phyloP scores from a whole-genome alignment of 2,888 invertebrate genomes.

The Eulithis testata region DNA sequence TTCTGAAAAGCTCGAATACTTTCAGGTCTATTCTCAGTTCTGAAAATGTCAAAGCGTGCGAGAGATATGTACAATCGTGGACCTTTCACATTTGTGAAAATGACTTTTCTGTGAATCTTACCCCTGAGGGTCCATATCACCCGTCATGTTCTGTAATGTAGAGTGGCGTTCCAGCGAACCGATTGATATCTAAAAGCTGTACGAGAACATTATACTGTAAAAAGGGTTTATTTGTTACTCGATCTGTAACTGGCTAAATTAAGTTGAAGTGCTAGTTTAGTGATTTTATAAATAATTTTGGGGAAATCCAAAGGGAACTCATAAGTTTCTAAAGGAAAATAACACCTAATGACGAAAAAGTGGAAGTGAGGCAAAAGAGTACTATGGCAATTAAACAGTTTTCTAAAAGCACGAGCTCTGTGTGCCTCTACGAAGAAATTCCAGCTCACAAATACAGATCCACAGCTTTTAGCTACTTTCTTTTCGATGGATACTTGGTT shows the following conservation, averaged over 20 bases:
- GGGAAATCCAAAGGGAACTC: too few species aligned
- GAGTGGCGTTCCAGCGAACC: conserved; percentile 59
- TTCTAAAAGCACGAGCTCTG: too few species aligned
- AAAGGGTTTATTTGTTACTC: conserved; percentile 17
- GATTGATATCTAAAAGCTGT: conserved; percentile 49
- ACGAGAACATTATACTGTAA: conserved; percentile 23
- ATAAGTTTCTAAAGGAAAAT: too few species aligned
- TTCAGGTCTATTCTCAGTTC: conserved; percentile 26
- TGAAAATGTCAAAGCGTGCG: conserved; percentile 33
- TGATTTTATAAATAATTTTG: too few species aligned
- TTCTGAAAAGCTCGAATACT: conserved; percentile 21
- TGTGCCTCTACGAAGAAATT: too few species aligned
- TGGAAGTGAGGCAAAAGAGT: too few species aligned
- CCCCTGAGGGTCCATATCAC: conserved; percentile 49
- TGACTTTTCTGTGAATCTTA: conserved; percentile 51
- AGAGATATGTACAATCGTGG: conserved; percentile 39
- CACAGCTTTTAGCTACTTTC: too few species aligned
- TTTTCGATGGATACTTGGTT: too few species aligned
- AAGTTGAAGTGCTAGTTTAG: not conserved
- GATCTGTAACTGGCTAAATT: conserved; percentile 4
- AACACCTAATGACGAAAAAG: too few species aligned
- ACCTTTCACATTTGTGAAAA: conserved; percentile 47
- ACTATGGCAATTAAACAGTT: too few species aligned
- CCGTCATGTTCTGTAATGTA: conserved; percentile 48
- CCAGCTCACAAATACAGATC: too few species aligned